A percentile compares a stretch with the other conserved stretches of the same genome.
phyloP scores from a whole-genome alignment of 2,797 vertebrate genomes.

The Podargus strigoides region DNA sequence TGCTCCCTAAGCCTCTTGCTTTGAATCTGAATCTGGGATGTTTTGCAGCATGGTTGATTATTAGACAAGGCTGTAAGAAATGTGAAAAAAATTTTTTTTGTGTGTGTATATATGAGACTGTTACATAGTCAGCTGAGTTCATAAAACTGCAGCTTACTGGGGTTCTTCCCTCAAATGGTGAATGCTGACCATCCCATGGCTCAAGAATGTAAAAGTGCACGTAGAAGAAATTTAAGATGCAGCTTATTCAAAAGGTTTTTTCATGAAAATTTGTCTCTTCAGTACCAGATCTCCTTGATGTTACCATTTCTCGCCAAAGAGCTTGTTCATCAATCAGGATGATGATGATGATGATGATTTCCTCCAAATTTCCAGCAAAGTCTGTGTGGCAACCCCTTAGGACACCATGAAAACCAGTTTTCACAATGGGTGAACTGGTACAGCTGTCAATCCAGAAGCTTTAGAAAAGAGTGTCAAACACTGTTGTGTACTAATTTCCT shows the following conservation, averaged over 20 bases:
- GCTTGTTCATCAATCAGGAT: not conserved
- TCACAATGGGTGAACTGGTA: not conserved
- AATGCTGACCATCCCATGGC: accelerated
- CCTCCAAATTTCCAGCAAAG: not conserved
- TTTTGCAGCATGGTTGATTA: not conserved
- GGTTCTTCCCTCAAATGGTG: not conserved
- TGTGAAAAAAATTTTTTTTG: not conserved
- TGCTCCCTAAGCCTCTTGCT: not conserved
- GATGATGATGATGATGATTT: no score
- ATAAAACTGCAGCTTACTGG: not conserved
- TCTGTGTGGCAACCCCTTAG: not conserved
- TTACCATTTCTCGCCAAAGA: accelerated
- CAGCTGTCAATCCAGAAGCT: not conserved
- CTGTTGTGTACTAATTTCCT: not conserved
- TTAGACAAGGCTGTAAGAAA: not conserved
- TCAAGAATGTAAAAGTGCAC: not conserved
- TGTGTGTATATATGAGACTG: accelerated
- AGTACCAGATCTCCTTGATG: not conserved
- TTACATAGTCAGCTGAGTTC: no score
- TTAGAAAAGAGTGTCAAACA: not conserved
- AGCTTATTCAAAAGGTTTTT: not conserved
- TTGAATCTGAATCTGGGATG: not conserved
- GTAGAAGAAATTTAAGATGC: not conserved
- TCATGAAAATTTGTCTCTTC: not conserved
- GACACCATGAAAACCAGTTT: not conserved